Percentiles rank a stretch among this genome's conserved stretches.
phyloP scores from a whole-genome alignment of 2,797 vertebrate genomes.

The Microhierax caerulescens region DNA sequence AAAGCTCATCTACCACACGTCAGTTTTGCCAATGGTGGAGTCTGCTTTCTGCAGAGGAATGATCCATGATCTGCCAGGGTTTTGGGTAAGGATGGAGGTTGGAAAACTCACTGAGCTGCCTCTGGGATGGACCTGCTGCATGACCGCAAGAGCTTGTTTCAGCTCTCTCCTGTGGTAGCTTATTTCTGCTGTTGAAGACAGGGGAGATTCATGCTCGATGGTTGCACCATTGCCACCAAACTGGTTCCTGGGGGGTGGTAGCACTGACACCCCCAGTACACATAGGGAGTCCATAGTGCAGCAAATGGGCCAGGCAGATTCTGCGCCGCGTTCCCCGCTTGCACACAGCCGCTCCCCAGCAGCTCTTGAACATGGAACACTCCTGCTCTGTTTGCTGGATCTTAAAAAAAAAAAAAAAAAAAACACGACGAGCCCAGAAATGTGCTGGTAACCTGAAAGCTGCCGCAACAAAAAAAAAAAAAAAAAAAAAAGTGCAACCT shows the following conservation, averaged over 20 bases:
- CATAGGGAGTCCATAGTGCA: accelerated
- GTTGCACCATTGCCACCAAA: background rate
- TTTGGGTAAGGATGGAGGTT: background rate
- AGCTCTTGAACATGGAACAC: background rate
- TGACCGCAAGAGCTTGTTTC: background rate
- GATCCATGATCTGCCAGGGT: background rate
- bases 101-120: background rate
- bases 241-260: background rate
- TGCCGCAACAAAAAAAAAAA: background rate
- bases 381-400: background rate
- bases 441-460: background rate
- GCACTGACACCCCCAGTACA: background rate
- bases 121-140: background rate
- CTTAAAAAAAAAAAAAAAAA: background rate
- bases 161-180: accelerated
- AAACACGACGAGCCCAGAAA: background rate
- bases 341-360: background rate
- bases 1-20: accelerated
- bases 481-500: accelerated
- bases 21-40: background rate
- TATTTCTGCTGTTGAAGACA: accelerated
- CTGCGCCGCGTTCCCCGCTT: accelerated
- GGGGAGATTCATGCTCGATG: accelerated
- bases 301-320: background rate
- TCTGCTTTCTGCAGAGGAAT: background rate